Percentiles rank a stretch among this genome's conserved stretches.
These are phyloP conservation scores for Hylyphantes graminicola DNA, from an alignment of 1,140 invertebrate species.

Conservation along the genomic window DNA sequence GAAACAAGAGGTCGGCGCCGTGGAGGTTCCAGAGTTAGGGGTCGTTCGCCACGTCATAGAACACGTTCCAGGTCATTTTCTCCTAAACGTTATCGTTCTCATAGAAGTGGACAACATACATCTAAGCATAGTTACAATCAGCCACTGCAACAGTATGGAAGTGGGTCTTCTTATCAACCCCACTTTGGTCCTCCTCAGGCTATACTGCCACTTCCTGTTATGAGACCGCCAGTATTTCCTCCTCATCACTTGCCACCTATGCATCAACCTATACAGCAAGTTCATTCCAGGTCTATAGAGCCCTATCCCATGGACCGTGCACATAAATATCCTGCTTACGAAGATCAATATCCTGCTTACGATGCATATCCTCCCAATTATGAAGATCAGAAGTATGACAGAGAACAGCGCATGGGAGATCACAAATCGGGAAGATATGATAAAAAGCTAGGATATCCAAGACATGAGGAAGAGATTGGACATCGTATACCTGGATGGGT, in stretches of 20 bases:
- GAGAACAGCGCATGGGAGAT: constrained; percentile 20
- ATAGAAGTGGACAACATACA: constrained; percentile 19
- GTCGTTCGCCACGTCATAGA: constrained; percentile 7
- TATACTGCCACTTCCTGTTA: constrained; percentile 20
- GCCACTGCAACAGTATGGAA: constrained; percentile 14
- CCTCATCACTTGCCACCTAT: constrained; percentile 33
- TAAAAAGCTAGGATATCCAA: constrained; percentile 42
- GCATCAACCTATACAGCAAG: constrained; percentile 17
- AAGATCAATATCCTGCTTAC: constrained; percentile 26
- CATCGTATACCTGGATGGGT: constrained; percentile 52
- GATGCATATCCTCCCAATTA: constrained; percentile 37
- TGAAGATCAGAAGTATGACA: constrained; percentile 28
- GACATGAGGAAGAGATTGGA: constrained; percentile 20
- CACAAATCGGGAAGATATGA: constrained; percentile 14
- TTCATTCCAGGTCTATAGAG: constrained; percentile 29
- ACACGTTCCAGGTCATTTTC: constrained; percentile 36
- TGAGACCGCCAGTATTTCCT: constrained; percentile 27
- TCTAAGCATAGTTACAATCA: constrained; percentile 25
- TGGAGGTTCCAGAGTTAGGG: constrained; percentile 30
- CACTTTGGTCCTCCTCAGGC: constrained; percentile 29
- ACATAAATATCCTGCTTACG: constrained; percentile 33
- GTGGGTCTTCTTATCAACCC: constrained; percentile 28
- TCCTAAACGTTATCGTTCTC: constrained; percentile 41
- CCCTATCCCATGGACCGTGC: constrained; percentile 29
- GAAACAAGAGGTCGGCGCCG: constrained; percentile 50